Base-by-base conservation (phyloP, 2,797 vertebrate species). In the Malacoctenus gilli region DNA sequence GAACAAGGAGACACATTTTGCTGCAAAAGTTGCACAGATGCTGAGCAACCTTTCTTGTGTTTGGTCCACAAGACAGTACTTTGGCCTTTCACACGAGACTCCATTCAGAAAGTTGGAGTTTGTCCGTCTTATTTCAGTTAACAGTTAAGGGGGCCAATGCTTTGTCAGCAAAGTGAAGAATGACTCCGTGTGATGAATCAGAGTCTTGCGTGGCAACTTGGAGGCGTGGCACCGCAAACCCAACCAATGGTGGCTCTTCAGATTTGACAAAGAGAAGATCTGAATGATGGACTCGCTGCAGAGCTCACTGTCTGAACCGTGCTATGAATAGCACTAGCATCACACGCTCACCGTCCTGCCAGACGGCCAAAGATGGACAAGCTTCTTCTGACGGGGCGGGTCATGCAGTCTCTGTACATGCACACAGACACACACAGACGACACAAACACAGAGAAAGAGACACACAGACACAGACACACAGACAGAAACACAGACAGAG, bases 341-440 rank as follows among this genome's bases (percentile, higher is more conserved):
- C 8, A 10, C 15, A 21, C 19, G 37, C 10, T 25, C n/a, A n/a
- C n/a, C n/a, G n/a, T 51, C 50, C 8, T 58, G 31, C 18, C 8
- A 4, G 47, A 31, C 53, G 31, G 37, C 31, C 23, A 50, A 10
- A 48, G 32, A 52, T 31, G 23, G 23, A 35, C 11, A 19, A 48
- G 21, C 6, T 12, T 56, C n/a, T 34, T 30, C 15, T 39, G 53
- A 32, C 43, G 32, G 30, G 10, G 32, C 23, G 50, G 48, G 8
- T n/a, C n/a, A n/a, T n/a, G n/a, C n/a, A n/a, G n/a, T n/a, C n/a
- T n/a, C n/a, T n/a, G n/a, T n/a, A n/a, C n/a, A n/a, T 9, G 12
- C 8, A 28, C 30, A 41, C 40, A 47, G 13, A 38, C n/a, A 28
- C 16, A 28, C 14, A 19, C 4, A 20, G 8, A 8, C 43, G 3